A percentile compares a stretch with the other conserved stretches of the same genome.
These are phyloP conservation scores for Eupithecia dodoneata DNA, from an alignment of 2,888 invertebrate species.

Conservation along the genomic window DNA sequence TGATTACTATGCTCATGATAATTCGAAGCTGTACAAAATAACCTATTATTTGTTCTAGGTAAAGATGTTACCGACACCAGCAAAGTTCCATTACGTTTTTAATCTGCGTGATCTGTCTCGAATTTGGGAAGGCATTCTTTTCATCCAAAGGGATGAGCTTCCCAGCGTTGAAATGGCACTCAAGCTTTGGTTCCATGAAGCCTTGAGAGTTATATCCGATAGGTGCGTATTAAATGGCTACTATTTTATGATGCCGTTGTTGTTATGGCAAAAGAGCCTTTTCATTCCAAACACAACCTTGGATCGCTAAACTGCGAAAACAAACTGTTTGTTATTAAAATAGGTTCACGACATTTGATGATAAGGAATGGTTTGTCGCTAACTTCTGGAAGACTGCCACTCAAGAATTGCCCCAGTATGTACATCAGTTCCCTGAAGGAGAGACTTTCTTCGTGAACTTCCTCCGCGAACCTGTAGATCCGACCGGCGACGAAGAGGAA, in stretches of 20 bases:
- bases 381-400: slow-evolving; percentile 85
- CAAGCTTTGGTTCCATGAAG: slow-evolving; percentile 94
- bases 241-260: neutral
- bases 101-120: slow-evolving; percentile 94
- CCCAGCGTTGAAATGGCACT: slow-evolving; percentile 81
- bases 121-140: slow-evolving; percentile 95
- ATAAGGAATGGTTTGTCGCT: slow-evolving; percentile 88
- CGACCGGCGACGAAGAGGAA: slow-evolving; percentile 89
- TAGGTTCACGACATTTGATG: slow-evolving; percentile 75
- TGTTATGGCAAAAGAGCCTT: neutral
- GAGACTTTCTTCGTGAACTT: slow-evolving; percentile 93
- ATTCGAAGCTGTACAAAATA: neutral
- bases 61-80: slow-evolving; percentile 95
- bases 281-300: neutral
- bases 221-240: slow-evolving; percentile 77
- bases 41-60: slow-evolving; percentile 68
- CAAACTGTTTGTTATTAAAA: neutral
- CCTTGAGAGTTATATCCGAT: slow-evolving; percentile 93
- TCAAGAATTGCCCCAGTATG: slow-evolving; percentile 79
- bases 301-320: neutral
- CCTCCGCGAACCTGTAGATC: slow-evolving; percentile 90
- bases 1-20: neutral
- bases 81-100: slow-evolving; percentile 96
- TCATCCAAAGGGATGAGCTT: slow-evolving; percentile 88
- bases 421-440: slow-evolving; percentile 78